These are phyloP conservation scores for Cotesia vestalis DNA, from an alignment of 1,140 invertebrate species.

Conservation along the genomic window DNA sequence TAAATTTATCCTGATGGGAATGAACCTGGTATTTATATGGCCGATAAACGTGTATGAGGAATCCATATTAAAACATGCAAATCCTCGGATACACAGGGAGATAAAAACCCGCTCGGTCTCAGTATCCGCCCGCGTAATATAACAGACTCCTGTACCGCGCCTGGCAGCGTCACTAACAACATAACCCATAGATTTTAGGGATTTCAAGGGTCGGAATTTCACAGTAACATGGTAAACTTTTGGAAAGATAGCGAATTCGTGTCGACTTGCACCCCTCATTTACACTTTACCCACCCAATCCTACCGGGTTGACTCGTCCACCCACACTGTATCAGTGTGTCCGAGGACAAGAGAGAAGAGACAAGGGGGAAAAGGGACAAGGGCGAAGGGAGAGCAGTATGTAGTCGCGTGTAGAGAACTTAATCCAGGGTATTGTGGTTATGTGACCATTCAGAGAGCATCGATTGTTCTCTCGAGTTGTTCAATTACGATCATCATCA, in stretches of 20 bases:
- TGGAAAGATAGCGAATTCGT: conserved; percentile 34
- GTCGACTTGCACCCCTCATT: not conserved
- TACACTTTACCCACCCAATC: no score
- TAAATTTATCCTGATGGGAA: conserved; percentile 39
- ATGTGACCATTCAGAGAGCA: conserved; percentile 14
- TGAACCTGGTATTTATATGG: conserved; percentile 51
- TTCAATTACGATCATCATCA: conserved; percentile 30
- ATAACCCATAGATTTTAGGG: conserved; percentile 41
- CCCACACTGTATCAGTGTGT: not conserved
- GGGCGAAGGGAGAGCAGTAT: not conserved
- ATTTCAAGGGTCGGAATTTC: conserved; percentile 34
- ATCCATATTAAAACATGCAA: conserved; percentile 52
- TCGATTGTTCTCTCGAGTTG: conserved; percentile 27
- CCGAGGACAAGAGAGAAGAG: not conserved
- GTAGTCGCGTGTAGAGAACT: conserved; percentile 12
- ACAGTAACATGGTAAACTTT: conserved; percentile 12
- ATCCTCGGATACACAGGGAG: conserved; percentile 36
- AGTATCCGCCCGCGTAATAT: no score
- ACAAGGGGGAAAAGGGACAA: not conserved
- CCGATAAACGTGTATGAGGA: conserved; percentile 44
- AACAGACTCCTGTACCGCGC: no score
- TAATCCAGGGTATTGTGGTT: conserved; percentile 29
- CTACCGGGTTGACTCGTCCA: no score
- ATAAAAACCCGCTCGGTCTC: conserved; percentile 27
- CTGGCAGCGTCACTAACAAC: no score